phyloP scores from a whole-genome alignment of 2,113 vertebrate genomes.

The Nettapus auritus region DNA sequence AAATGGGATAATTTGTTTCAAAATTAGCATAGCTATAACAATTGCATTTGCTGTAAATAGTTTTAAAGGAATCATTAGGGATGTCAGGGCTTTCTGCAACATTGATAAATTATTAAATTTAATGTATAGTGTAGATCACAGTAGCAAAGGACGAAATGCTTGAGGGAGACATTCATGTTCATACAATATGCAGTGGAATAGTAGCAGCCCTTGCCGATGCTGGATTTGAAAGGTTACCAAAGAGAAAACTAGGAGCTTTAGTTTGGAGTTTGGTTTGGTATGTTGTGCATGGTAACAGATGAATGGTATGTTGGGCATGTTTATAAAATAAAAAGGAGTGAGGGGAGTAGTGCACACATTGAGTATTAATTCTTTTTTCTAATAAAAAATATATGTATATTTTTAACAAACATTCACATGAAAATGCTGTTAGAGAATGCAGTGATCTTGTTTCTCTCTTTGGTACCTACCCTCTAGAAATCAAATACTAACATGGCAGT shows the following conservation, averaged over 20 bases:
- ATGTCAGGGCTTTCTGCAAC: neutral
- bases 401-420: neutral
- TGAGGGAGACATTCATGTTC: neutral
- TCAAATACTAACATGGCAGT: neutral
- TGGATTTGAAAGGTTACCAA: neutral
- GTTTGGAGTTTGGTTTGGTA: neutral
- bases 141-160: conserved; percentile 3
- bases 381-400: neutral
- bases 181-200: neutral
- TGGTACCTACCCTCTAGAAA: neutral
- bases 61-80: conserved; percentile 41
- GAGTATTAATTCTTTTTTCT: neutral
- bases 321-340: neutral
- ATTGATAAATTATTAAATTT: conserved; percentile 20
- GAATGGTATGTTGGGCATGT: neutral
- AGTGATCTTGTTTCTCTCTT: neutral
- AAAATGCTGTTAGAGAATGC: neutral
- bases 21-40: conserved; percentile 5
- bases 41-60: conserved; percentile 4
- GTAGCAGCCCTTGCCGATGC: neutral
- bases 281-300: neutral
- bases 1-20: neutral
- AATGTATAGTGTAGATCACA: neutral
- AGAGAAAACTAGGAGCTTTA: neutral
- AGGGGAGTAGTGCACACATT: neutral